A percentile compares a stretch with the other conserved stretches of the same genome.
Conservation (phyloP, 2,113 vertebrate genomes). For the Geococcyx californianus region DNA sequence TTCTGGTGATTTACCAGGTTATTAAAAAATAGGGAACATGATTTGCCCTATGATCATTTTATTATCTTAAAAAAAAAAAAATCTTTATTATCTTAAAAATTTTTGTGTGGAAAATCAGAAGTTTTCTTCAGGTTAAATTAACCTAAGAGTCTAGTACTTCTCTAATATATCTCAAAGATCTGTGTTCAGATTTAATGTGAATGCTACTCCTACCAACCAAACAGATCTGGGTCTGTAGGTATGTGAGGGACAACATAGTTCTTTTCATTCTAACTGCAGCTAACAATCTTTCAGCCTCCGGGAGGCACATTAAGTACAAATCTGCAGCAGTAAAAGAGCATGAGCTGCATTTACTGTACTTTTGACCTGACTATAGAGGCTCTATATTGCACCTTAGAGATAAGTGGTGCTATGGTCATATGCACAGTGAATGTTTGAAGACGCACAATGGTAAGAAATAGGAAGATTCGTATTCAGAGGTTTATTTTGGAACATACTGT, state of each 20-base stretch:
- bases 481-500: neutral
- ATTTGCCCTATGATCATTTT: neutral
- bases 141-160: no score
- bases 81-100: neutral
- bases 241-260: rapidly evolving
- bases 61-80: neutral
- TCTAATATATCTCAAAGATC: neutral
- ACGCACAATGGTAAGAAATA: neutral
- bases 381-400: neutral
- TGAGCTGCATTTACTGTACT: neutral
- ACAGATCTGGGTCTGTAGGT: neutral
- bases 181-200: neutral
- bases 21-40: neutral
- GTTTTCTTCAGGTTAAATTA: neutral
- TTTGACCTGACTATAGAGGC: neutral
- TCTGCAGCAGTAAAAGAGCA: neutral
- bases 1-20: neutral
- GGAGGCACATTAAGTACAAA: neutral
- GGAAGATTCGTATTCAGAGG: neutral
- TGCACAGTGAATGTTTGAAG: rapidly evolving
- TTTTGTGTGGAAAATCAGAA: neutral
- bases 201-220: neutral
- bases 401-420: neutral
- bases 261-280: neutral
- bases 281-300: neutral